phyloP scores from a whole-genome alignment of 2,113 vertebrate genomes.

The Catharus fuscescens region DNA sequence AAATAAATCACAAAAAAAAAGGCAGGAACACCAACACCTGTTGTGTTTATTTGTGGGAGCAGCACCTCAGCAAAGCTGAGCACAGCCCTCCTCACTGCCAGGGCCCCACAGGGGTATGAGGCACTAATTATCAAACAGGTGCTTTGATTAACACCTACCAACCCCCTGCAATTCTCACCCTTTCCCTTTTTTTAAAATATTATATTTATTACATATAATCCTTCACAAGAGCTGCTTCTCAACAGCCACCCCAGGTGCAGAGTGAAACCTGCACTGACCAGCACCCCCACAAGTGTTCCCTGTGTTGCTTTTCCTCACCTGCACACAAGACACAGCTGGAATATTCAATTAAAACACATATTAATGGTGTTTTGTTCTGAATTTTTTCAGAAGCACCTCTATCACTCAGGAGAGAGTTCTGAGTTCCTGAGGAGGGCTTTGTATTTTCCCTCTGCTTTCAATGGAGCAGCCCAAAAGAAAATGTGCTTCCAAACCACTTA shows the following conservation, averaged over 20 bases:
- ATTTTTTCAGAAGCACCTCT: not conserved
- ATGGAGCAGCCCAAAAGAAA: not conserved
- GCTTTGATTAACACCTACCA: fast-evolving
- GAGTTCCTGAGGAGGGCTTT: not conserved
- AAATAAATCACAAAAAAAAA: not conserved
- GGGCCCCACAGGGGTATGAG: not conserved
- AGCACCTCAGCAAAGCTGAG: not conserved
- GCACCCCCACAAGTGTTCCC: not conserved
- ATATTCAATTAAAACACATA: not conserved
- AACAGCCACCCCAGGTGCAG: not conserved
- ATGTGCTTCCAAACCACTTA: conserved; percentile 27
- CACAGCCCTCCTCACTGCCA: not conserved
- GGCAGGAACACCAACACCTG: not conserved
- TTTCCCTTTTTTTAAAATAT: not conserved
- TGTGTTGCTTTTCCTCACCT: not conserved
- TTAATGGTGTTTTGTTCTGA: not conserved
- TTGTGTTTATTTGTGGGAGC: not conserved
- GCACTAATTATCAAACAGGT: not conserved
- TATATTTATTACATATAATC: fast-evolving
- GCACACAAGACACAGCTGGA: not conserved
- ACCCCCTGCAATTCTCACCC: not conserved
- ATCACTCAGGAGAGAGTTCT: not conserved
- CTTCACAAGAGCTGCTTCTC: not conserved
- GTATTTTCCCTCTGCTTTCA: not conserved
- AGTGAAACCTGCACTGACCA: not conserved